A percentile compares a stretch with the other conserved stretches of the same genome.
These are phyloP conservation scores for Stenodera caucasica DNA, from an alignment of 2,888 invertebrate genomes.

Conservation along the genomic window DNA sequence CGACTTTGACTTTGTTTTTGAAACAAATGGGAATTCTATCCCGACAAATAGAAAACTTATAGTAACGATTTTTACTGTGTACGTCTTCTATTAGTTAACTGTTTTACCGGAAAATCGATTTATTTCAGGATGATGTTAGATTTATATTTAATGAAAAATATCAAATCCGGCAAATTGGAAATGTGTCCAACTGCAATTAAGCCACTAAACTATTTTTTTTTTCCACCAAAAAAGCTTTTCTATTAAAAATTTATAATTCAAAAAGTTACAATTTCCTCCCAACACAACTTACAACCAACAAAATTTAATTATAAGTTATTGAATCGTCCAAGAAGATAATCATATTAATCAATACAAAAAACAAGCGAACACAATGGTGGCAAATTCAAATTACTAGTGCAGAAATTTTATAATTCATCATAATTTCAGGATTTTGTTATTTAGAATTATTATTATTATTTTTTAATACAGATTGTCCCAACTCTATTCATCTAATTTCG, in stretches of 20 bases:
- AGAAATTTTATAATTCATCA: too few relatives aligned
- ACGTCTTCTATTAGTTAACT: background rate
- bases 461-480: too few relatives aligned
- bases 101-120: background rate
- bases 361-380: background rate
- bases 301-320: background rate
- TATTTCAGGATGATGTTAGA: background rate
- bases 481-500: too few relatives aligned
- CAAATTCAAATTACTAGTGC: too few relatives aligned
- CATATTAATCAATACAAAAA: background rate
- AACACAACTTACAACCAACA: background rate
- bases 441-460: too few relatives aligned
- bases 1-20: too few relatives aligned
- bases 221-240: background rate
- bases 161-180: too few relatives aligned
- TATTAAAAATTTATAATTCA: background rate
- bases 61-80: background rate
- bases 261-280: background rate
- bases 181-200: too few relatives aligned
- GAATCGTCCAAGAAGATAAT: background rate
- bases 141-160: too few relatives aligned
- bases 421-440: too few relatives aligned
- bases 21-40: background rate
- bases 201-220: too few relatives aligned
- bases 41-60: background rate